Base-by-base conservation (phyloP, 92 coral and sea anemone species). In the Bergia puertoricense region DNA sequence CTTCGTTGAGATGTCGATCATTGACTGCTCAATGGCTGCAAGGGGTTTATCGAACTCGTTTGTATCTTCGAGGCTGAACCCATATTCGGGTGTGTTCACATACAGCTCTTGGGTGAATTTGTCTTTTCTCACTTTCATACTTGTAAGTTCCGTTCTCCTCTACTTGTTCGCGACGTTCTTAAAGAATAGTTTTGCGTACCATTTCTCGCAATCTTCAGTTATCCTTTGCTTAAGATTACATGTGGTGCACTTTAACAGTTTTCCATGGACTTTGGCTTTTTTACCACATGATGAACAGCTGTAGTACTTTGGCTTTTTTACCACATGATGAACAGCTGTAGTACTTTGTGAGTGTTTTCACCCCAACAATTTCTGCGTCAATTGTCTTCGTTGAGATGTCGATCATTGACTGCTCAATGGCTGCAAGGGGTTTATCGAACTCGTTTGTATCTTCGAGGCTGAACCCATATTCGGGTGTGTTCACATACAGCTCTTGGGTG, bases 231-330 rank as follows among this genome's bases (percentile, higher is more conserved):
- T 76, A n/a, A 88, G 16, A 38, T 54, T 16, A 39, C 90, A 88
- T 15, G 90, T 45, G 68, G 83, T 85, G 71, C 90, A 88, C 50
- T 74, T 88, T 39, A 88, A 13, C 3, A 82, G n/a, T 41, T 88
- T 88, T 23, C 86, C 86, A 44, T 39, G 5, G 23, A 74, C 78
- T 74, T 74, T n/a, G 42, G 78, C 50, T 74, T 74, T 46, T 74
- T 74, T 74, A 37, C 44, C 78, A 40, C 78, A 74, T 74, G 78
- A 40, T 23, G 78, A 74, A 74, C 78, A 74, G 23, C 78, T 38
- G 18, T 74, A 40, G 23, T 18, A 74, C 78, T 74, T 74, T 74
- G 78, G n/a, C n/a, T n/a, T 48, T 45, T 74, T 74, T 74, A 37
- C 44, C 78, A 40, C 78, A 74, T 74, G 78, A 39, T 23, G 78